Evolutionary conservation across 1,140 invertebrate species (phyloP).

Genomic region (Bombus sibiricus): DNA sequence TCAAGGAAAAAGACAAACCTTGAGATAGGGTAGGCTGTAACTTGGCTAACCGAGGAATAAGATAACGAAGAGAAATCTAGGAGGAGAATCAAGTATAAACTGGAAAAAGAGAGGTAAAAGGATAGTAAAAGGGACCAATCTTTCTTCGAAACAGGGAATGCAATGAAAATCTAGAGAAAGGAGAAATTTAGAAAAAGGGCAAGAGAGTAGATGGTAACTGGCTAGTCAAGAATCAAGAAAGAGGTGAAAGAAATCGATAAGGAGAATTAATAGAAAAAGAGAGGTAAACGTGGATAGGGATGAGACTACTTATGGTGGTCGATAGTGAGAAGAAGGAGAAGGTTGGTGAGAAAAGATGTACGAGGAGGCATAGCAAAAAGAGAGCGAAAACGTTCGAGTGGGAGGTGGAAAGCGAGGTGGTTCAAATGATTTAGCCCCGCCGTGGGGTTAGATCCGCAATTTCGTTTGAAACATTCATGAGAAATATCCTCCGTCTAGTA

Average conservation of each 20-base stretch:
- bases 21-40: background rate
- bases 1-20: background rate
- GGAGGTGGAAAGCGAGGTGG: conserved; percentile 49
- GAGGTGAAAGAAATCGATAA: background rate
- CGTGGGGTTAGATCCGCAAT: conserved; percentile 80
- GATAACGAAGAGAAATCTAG: background rate
- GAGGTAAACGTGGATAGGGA: conserved; percentile 2
- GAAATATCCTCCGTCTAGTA: conserved; percentile 75
- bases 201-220: background rate
- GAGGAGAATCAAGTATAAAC: no score
- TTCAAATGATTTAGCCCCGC: conserved; percentile 79
- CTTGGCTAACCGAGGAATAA: background rate
- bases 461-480: conserved; percentile 81
- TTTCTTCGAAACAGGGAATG: background rate
- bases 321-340: background rate
- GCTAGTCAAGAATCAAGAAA: no score
- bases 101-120: background rate
- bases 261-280: conserved; percentile 12
- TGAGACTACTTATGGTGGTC: background rate
- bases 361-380: background rate
- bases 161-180: background rate
- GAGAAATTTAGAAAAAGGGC: background rate
- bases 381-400: conserved; percentile 1
- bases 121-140: background rate
- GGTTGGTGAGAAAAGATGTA: conserved; percentile 43